Evolutionary conservation across 2,797 vertebrate species (phyloP), one percentile per base, ranked within the genome.

Genomic region (Anomalospiza imberbis): DNA sequence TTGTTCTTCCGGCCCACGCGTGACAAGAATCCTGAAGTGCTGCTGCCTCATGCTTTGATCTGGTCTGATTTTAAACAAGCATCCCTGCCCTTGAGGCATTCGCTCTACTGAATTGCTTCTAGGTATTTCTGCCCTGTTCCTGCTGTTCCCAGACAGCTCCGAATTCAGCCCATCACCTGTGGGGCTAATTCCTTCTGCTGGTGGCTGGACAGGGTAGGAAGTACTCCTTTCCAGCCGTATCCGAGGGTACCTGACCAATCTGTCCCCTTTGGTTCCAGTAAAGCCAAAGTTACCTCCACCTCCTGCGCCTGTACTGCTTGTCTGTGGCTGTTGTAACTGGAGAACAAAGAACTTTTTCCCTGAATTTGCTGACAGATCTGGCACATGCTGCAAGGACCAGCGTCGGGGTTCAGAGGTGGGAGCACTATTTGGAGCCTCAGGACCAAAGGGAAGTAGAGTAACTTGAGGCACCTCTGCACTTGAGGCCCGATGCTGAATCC

Each of bases 1-100:
- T 51, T 97, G 93, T 5, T 98, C 98, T 31, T 98, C 98, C 5
- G 97, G 97, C 36, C 98, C 98, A 31, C 98, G 99, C 34, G 98
- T 99, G 57, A 99, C 99, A 48, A 98, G 99, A 83, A 99, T 99
- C 97, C 99, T 98, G 97, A 99, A 99, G 96, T 98, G 99, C 77
- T 99, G 98, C 89, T 99, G 99, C 88, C 98, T 98, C 2, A 97
- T 96, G 36, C 98, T 98, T 55, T 98, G 97, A 91, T 99, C 98
- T 6, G 98, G 98, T 65, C 98, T 97, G 97, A 99, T 99, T 97
- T 99, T 98, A 88, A 99, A 99, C 36, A 98, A 98, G 97, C 99
- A 99, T 47, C 98, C 98, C 94, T 98, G 98, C 36, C 98, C 97
- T 78, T 96, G 98, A 4, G 98, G 94, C 60, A 96, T 89, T 89